A percentile compares a stretch with the other conserved stretches of the same genome.
Conservation (phyloP, 2,797 vertebrate genomes). For the Chelidonichthys spinosus region DNA sequence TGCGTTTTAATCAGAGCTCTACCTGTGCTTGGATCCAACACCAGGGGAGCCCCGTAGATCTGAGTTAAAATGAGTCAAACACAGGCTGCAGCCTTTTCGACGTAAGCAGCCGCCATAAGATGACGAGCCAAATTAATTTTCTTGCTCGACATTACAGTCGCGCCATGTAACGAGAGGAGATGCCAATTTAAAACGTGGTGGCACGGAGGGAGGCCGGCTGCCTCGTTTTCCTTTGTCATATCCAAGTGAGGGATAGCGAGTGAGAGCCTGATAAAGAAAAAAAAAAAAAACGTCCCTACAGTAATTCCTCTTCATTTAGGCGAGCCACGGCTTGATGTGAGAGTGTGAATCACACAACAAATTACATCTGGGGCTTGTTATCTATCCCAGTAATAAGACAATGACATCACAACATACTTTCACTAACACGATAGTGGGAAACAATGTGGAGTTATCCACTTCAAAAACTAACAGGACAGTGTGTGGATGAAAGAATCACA, state of each 20-base stretch:
- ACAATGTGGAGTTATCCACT: constrained; percentile 3
- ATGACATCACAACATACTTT: constrained; percentile 42
- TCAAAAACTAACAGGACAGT: neutral
- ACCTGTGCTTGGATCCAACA: constrained; percentile 58
- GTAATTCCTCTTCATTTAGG: constrained; percentile 77
- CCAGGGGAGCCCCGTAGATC: constrained; percentile 44
- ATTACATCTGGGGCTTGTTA: constrained; percentile 70
- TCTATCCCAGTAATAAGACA: constrained; percentile 55
- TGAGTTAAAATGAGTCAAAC: constrained; percentile 56
- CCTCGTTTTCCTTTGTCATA: constrained; percentile 70
- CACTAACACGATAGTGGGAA: constrained; percentile 5
- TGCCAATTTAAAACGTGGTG: constrained; percentile 68
- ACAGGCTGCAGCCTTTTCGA: constrained; percentile 43
- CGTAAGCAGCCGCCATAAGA: constrained; percentile 68
- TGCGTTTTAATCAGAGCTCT: constrained; percentile 63
- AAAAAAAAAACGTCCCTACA: constrained; percentile 40
- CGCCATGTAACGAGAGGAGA: constrained; percentile 52
- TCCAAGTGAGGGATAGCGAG: constrained; percentile 49
- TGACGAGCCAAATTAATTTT: constrained; percentile 62
- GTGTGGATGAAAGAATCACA: constrained; percentile 18
- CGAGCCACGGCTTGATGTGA: constrained; percentile 53
- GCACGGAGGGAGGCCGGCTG: constrained; percentile 37
- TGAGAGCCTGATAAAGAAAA: constrained; percentile 40
- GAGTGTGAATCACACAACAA: constrained; percentile 65
- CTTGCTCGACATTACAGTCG: constrained; percentile 63